Percentiles rank a stretch among this genome's conserved stretches.
Conservation (phyloP, 2,888 invertebrate genomes). For the Yponomeuta sedellus region DNA sequence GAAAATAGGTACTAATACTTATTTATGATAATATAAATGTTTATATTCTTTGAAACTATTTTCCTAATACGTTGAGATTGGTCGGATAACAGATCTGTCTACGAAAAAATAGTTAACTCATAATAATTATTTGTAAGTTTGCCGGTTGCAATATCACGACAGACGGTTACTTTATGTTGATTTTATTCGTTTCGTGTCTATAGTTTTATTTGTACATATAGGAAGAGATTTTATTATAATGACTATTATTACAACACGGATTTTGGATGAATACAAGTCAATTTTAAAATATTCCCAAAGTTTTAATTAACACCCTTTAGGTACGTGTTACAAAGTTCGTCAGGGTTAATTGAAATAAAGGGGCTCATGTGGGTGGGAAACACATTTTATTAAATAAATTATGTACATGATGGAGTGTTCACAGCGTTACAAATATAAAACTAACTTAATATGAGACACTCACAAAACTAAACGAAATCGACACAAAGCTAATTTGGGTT, state of each 20-base stretch:
- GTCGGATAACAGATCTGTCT: neutral
- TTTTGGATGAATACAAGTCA: constrained; percentile 6
- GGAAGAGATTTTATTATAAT: constrained; percentile 7
- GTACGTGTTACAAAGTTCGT: no score
- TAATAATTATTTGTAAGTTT: neutral
- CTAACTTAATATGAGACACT: neutral
- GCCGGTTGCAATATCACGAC: constrained; percentile 10
- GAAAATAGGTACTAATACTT: neutral
- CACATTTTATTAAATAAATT: constrained; percentile 64
- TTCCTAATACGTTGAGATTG: neutral
- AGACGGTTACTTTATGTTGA: constrained; percentile 13
- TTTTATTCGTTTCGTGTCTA: constrained; percentile 5
- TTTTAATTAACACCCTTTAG: neutral
- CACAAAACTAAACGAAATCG: constrained; percentile 26
- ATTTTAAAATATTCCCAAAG: neutral
- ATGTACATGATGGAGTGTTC: constrained; percentile 59
- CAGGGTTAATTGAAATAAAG: neutral
- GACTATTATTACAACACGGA: constrained; percentile 5
- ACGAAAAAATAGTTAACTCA: constrained; percentile 1
- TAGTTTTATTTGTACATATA: constrained; percentile 18
- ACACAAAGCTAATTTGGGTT: constrained; percentile 49
- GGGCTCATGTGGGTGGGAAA: constrained; percentile 46
- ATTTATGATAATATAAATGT: neutral
- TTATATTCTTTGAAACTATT: neutral
- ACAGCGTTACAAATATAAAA: constrained; percentile 41